A percentile compares a stretch with the other conserved stretches of the same genome.
phyloP scores from a whole-genome alignment of 2,888 invertebrate genomes.

The Temnothorax ravouxi region DNA sequence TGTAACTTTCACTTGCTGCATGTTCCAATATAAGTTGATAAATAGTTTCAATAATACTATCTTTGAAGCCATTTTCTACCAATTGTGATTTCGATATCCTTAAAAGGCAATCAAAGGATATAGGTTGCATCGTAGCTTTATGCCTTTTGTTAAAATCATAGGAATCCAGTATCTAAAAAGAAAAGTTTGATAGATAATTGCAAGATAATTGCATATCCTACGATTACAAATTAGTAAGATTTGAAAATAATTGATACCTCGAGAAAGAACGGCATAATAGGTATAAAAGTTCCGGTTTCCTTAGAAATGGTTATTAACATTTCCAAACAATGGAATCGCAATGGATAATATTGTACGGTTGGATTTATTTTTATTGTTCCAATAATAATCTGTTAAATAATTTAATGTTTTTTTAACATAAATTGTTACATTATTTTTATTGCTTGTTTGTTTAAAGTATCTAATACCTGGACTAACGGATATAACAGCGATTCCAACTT shows the following conservation, averaged over 20 bases:
- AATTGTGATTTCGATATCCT: constrained; percentile 95
- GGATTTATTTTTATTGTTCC: constrained; percentile 96
- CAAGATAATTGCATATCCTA: background rate
- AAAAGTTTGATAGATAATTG: constrained; percentile 25
- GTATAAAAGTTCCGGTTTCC: constrained; percentile 93
- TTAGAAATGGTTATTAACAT: constrained; percentile 93
- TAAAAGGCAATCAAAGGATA: constrained; percentile 94
- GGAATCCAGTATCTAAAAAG: constrained; percentile 90
- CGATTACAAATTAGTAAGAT: background rate
- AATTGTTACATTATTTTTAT: background rate
- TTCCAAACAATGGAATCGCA: constrained; percentile 95
- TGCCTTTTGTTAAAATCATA: constrained; percentile 95
- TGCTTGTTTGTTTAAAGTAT: background rate
- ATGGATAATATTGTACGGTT: constrained; percentile 96
- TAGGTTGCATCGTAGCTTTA: constrained; percentile 94
- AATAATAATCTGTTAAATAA: constrained; percentile 89
- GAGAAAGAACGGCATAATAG: constrained; percentile 94
- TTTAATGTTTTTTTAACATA: background rate
- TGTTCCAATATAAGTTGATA: constrained; percentile 93
- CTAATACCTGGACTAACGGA: constrained; percentile 94
- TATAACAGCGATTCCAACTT: constrained; percentile 94
- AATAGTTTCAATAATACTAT: constrained; percentile 93
- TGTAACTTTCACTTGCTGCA: constrained; percentile 90
- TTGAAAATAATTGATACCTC: constrained; percentile 88
- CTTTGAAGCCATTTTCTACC: constrained; percentile 95